Evolutionary conservation across 2,888 invertebrate genomes (phyloP).

Genomic region (Ochropacha duplaris): DNA sequence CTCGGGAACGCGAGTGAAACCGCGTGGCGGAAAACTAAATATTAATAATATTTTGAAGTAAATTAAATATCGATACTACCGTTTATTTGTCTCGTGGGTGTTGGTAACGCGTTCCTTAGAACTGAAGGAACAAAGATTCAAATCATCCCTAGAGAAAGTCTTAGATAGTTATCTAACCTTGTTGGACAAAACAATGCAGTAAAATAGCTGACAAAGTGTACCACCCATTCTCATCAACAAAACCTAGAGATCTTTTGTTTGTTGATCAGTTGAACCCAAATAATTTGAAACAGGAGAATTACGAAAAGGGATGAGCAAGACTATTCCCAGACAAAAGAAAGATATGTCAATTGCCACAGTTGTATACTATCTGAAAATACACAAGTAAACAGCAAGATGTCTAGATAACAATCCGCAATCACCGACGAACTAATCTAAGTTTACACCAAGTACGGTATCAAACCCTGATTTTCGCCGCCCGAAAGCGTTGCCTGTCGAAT

Average conservation of each 20-base stretch:
- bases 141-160: too few species aligned
- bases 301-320: background rate
- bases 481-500: constrained; percentile 67
- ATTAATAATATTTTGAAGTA: too few species aligned
- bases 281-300: background rate
- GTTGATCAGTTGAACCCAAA: background rate
- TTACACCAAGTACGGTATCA: constrained; percentile 33
- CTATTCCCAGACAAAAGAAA: background rate
- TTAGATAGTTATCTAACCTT: too few species aligned
- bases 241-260: background rate
- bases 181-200: background rate
- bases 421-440: constrained; percentile 45
- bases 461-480: constrained; percentile 51
- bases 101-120: too few species aligned
- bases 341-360: background rate
- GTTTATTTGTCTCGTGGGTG: too few species aligned
- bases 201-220: background rate
- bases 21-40: too few species aligned
- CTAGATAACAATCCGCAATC: constrained; percentile 30
- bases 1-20: too few species aligned
- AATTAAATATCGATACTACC: too few species aligned
- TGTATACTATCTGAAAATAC: background rate
- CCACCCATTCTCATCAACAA: background rate
- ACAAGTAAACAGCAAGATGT: constrained; percentile 14
- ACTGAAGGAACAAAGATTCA: too few species aligned